These are phyloP conservation scores for Mnemiopsis leidyi DNA, from an alignment of 37 sponge, comb jelly and placozoan species.

Conservation along the genomic window DNA sequence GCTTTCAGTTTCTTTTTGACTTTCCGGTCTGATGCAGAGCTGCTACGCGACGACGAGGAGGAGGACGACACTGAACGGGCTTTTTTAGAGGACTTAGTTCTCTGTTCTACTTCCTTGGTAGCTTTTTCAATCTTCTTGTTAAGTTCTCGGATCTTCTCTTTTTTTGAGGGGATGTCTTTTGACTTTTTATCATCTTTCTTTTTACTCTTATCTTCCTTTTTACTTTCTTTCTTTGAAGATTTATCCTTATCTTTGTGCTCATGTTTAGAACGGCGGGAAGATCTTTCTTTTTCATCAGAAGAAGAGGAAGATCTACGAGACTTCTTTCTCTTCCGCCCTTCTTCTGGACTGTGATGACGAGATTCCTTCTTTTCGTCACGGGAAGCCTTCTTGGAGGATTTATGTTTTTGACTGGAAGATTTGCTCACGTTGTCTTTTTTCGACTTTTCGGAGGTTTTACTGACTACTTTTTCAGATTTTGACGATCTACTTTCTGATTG, in stretches of 20 bases:
- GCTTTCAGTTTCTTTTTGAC: background rate
- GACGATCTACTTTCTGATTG: background rate
- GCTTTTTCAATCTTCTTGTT: constrained; percentile 54
- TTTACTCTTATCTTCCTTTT: background rate
- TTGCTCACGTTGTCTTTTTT: background rate
- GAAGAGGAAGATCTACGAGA: background rate
- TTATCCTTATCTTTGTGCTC: background rate
- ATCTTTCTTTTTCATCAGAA: background rate
- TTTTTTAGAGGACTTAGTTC: background rate
- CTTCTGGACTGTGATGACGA: background rate
- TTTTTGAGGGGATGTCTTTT: background rate
- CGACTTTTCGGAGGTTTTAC: background rate
- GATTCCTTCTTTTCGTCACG: background rate
- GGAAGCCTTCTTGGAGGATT: constrained; percentile 4
- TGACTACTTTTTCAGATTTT: background rate
- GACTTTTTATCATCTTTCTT: background rate
- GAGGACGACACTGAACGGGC: background rate
- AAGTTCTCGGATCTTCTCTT: background rate
- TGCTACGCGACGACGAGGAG: background rate
- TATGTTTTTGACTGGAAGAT: background rate
- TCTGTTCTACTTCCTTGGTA: background rate
- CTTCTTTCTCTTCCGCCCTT: constrained; percentile 26
- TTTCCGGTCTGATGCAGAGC: background rate
- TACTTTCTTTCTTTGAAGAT: background rate
- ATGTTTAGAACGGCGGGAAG: background rate